Evolutionary conservation across 2,888 invertebrate species (phyloP), one percentile per base, ranked within the genome.

Genomic region (Caenorhabditis wallacei): DNA sequence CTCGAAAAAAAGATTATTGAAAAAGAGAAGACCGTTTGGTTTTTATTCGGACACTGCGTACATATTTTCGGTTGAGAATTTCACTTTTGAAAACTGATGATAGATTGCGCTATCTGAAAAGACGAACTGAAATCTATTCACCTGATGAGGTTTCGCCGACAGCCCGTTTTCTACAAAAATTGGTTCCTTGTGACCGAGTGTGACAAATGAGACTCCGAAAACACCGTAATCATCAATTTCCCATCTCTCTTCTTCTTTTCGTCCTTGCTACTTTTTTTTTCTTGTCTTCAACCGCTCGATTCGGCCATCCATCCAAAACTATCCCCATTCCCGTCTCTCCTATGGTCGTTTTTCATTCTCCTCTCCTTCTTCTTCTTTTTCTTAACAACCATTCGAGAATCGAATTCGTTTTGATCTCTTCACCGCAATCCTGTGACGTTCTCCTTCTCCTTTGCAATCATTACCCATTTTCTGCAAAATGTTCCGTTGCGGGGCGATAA

Each of bases 361-460:
- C 18, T 7, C 53, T 5, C 1, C 53, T 5, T 20, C 53, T 61
- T 46, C 46, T 18, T 48, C 46, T n/a, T 48, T 18, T 16, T 70
- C 18, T 59, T 70, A 56, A 57, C 56, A 57, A 20, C 56, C 72
- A 64, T 74, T 74, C 72, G 64, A 63, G 72, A 74, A 64, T 40
- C 61, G 40, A 70, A 59, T 48, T 40, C 57, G 20, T 57, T 61
- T 53, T 53, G 24, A 53, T 53, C 53, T 22, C 53, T 24, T 35
- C 35, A 10, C 40, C 40, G 2, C 43, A 61, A 24, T 61, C 46
- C 63, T 26, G 10, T 2, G 26, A 46, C 46, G 46, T 59, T 61
- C 43, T 43, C n/a, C n/a, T n/a, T n/a, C n/a, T n/a, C n/a, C n/a
- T n/a, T 61, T 18, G 37, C 40, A 37, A 59, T 59, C 40, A 59